Evolutionary conservation across 2,113 vertebrate genomes (phyloP).

Genomic region (Pitta sordida): DNA sequence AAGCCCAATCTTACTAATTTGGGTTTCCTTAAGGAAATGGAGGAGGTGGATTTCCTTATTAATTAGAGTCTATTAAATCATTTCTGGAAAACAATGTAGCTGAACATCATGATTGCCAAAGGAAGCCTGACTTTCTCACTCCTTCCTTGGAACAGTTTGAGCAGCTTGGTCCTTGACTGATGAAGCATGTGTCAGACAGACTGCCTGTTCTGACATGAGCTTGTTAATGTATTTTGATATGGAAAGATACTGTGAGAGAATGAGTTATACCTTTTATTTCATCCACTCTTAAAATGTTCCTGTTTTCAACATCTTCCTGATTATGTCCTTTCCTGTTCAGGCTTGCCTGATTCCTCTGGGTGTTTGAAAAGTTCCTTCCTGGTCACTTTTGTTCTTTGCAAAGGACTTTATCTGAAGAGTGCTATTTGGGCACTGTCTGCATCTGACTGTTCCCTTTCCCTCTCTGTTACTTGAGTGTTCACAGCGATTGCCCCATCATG

Average conservation of each 20-base stretch:
- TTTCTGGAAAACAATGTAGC: background rate
- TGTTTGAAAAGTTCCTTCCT: background rate
- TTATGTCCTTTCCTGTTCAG: background rate
- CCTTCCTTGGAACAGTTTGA: background rate
- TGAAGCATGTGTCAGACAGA: background rate
- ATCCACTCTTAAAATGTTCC: background rate
- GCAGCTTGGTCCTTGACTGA: background rate
- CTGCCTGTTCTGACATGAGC: background rate
- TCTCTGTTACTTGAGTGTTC: accelerated
- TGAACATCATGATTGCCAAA: background rate
- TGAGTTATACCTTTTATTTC: background rate
- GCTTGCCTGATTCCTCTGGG: background rate
- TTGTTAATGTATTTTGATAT: background rate
- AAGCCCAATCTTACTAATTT: background rate
- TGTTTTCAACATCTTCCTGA: background rate
- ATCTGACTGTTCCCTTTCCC: background rate
- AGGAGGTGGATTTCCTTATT: background rate
- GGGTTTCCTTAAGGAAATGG: background rate
- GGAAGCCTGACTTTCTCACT: background rate
- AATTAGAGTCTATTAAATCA: background rate
- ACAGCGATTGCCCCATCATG: accelerated
- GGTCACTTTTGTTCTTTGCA: background rate
- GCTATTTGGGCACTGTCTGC: background rate
- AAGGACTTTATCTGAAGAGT: background rate
- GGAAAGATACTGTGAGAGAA: background rate